phyloP scores from a whole-genome alignment of 92 coral and sea anemone genomes.

The Epizoanthus ramosus region DNA sequence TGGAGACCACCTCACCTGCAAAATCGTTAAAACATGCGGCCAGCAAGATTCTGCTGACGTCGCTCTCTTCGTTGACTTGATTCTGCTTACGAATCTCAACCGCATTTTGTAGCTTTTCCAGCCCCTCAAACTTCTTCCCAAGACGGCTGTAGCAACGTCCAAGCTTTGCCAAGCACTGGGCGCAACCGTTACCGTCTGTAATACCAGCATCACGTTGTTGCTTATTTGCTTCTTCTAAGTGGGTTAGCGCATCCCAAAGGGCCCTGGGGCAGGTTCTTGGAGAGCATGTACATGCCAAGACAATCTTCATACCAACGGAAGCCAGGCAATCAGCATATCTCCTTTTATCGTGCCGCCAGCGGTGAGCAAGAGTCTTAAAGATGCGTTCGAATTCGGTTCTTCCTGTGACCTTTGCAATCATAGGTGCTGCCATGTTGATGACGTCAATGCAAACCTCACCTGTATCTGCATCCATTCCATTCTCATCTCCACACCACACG shows the following conservation, averaged over 20 bases:
- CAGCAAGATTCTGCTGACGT: slow-evolving; percentile 37
- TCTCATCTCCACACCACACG: slow-evolving; percentile 27
- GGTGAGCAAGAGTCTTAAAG: background rate
- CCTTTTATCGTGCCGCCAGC: slow-evolving; percentile 36
- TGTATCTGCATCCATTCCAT: slow-evolving; percentile 25
- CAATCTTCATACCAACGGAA: slow-evolving; percentile 57
- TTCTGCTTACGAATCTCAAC: slow-evolving; percentile 5
- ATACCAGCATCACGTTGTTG: slow-evolving; percentile 32
- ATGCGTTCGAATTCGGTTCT: slow-evolving; percentile 1
- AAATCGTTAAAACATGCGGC: slow-evolving; percentile 51
- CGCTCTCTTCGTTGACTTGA: background rate
- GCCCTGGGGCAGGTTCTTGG: slow-evolving; percentile 38
- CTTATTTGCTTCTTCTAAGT: slow-evolving; percentile 39
- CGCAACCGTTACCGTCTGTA: slow-evolving; percentile 55
- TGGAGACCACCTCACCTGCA: slow-evolving; percentile 50
- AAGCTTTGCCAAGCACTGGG: slow-evolving; percentile 67
- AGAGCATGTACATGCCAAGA: slow-evolving; percentile 44
- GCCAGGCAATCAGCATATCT: slow-evolving; percentile 53
- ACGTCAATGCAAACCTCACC: slow-evolving; percentile 29
- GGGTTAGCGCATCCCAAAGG: slow-evolving; percentile 36
- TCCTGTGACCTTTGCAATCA: slow-evolving; percentile 49
- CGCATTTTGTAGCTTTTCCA: slow-evolving; percentile 41
- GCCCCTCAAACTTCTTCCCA: background rate
- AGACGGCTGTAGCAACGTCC: slow-evolving; percentile 49
- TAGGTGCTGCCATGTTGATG: slow-evolving; percentile 45